A percentile compares a stretch with the other conserved stretches of the same genome.
phyloP scores from a whole-genome alignment of 2,113 vertebrate species.

The Choloepus hoffmanni region DNA sequence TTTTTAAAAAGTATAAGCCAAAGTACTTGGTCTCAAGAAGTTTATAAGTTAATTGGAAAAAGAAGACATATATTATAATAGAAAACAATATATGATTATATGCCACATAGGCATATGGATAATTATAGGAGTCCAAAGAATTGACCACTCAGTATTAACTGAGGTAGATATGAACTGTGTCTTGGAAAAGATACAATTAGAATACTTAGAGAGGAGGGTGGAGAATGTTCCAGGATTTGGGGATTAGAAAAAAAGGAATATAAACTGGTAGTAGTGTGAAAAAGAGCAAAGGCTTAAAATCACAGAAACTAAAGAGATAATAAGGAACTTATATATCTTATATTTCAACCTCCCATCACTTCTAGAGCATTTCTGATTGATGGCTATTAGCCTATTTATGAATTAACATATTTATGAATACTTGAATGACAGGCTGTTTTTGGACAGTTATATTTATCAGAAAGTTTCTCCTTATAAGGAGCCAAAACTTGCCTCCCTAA shows the following conservation, averaged over 20 bases:
- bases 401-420: background rate
- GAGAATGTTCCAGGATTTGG: background rate
- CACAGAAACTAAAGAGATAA: background rate
- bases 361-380: background rate
- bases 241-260: background rate
- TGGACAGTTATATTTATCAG: background rate
- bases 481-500: background rate
- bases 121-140: background rate
- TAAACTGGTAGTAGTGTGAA: background rate
- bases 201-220: background rate
- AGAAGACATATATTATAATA: background rate
- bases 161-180: background rate
- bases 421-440: background rate
- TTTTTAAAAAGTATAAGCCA: constrained; percentile 2
- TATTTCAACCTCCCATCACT: background rate
- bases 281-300: constrained; percentile 2
- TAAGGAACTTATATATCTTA: background rate
- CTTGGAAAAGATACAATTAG: background rate
- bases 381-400: background rate
- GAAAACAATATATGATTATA: constrained; percentile 40
- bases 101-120: background rate
- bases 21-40: background rate
- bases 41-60: background rate
- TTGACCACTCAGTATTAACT: background rate
- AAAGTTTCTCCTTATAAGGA: background rate